Evolutionary conservation across 2,888 invertebrate species (phyloP), one percentile per base, ranked within the genome.

Genomic region (Drosophila maculinotata): DNA sequence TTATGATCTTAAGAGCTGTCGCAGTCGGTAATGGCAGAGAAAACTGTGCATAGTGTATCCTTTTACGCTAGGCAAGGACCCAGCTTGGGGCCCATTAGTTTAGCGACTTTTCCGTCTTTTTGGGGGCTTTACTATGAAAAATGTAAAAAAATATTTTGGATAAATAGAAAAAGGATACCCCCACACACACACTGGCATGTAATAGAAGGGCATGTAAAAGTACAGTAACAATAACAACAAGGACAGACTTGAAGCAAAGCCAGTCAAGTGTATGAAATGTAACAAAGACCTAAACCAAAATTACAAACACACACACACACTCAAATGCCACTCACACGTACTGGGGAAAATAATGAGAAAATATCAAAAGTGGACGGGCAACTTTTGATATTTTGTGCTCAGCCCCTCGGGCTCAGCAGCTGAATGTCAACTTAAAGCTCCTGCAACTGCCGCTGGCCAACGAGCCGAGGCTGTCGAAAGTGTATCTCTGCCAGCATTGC

Each of bases 221-320:
- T 64, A 64, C 66, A 62, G 72, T 51, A 66, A 63, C 65, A 77
- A 75, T 62, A 71, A 47, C 30, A 77, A 62, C 53, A 44, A 57
- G 53, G 47, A 68, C 48, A 65, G 63, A 71, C 79, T 80, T 78
- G 59, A 70, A 76, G 84, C 57, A 60, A 70, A 66, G 70, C 77
- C 81, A 83, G 84, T 84, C 75, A 84, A 83, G 81, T 83, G 81
- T 81, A 79, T 79, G 81, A 79, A 84, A 82, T 82, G 70, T 81
- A 84, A 86, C 84, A 86, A 83, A 86, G 87, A 79, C 77, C 84
- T 77, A 74, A 74, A 80, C 70, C 66, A 71, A 79, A 83, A 86
- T 86, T 83, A 71, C 78, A 67, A 63, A 54, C 52, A 58, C 54
- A 47, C 63, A 38, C 47, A 52, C 60, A 48, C 25, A 65, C 39